Evolutionary conservation across 2,113 vertebrate species (phyloP).

Genomic region (Hiodon tergisus): DNA sequence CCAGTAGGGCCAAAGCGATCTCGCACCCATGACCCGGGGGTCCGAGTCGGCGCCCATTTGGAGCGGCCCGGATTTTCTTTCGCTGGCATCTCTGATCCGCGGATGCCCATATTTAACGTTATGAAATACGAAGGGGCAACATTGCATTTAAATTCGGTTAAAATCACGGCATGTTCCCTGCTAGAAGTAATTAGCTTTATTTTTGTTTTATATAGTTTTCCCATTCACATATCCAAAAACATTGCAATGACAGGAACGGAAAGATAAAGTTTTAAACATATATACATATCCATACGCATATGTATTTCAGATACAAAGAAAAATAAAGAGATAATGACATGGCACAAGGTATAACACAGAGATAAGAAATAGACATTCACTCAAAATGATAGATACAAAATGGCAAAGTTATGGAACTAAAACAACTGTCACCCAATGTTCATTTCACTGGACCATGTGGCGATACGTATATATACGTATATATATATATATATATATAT

Average conservation of each 20-base stretch:
- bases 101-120: slow-evolving; percentile 10
- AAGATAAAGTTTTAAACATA: slow-evolving; percentile 61
- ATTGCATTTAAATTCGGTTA: slow-evolving; percentile 35
- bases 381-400: slow-evolving; percentile 63
- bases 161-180: slow-evolving; percentile 34
- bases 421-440: slow-evolving; percentile 59
- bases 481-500: too few species aligned
- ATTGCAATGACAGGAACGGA: slow-evolving; percentile 46
- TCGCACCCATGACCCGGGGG: too few species aligned
- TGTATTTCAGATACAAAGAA: slow-evolving; percentile 64
- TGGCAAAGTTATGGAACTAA: slow-evolving; percentile 64
- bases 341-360: slow-evolving; percentile 62
- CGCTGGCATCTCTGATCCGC: too few species aligned
- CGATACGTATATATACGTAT: slow-evolving; percentile 67
- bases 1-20: too few species aligned
- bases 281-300: slow-evolving; percentile 68
- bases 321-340: slow-evolving; percentile 46
- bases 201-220: slow-evolving; percentile 25
- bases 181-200: slow-evolving; percentile 39
- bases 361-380: slow-evolving; percentile 52
- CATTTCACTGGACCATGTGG: slow-evolving; percentile 74
- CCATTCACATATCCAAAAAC: slow-evolving; percentile 46
- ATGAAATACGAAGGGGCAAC: slow-evolving; percentile 42
- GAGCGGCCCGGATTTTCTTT: too few species aligned
- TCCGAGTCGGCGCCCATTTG: too few species aligned